Conservation (phyloP, 2,888 invertebrate genomes). For the Stenolophus ochropezus region DNA sequence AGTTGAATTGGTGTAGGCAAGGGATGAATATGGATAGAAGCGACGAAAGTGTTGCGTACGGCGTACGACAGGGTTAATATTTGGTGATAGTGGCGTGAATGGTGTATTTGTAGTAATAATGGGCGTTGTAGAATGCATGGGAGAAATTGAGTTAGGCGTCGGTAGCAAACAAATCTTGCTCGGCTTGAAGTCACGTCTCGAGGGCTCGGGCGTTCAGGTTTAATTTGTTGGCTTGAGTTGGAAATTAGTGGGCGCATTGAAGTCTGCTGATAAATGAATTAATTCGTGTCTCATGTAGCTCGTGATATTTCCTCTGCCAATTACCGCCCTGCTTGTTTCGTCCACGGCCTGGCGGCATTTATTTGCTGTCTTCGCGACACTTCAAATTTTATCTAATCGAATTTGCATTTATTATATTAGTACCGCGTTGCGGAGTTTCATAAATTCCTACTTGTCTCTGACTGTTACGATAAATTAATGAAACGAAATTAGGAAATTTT, state of each 20-base stretch:
- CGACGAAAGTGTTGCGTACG: neutral
- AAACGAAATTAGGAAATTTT: constrained; percentile 60
- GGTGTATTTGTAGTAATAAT: neutral
- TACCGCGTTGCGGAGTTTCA: constrained; percentile 42
- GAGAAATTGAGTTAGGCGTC: constrained; percentile 18
- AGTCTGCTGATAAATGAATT: constrained; percentile 61
- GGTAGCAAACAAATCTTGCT: constrained; percentile 25
- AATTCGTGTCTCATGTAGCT: constrained; percentile 51
- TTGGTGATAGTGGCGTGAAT: neutral
- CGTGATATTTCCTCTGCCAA: constrained; percentile 57
- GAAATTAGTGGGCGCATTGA: constrained; percentile 60
- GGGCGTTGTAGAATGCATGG: neutral
- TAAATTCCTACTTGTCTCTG: constrained; percentile 54
- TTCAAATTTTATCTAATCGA: constrained; percentile 53
- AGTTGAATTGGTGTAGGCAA: no score
- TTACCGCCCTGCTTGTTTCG: constrained; percentile 58
- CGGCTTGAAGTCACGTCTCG: constrained; percentile 21
- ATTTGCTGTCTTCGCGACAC: constrained; percentile 43
- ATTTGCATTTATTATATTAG: constrained; percentile 61
- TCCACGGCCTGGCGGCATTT: constrained; percentile 43
- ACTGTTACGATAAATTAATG: constrained; percentile 57
- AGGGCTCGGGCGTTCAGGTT: constrained; percentile 31
- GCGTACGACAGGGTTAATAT: neutral
- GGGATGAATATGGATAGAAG: no score
- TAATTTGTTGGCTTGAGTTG: constrained; percentile 59